Base-by-base conservation (phyloP, 2,797 vertebrate species). In the Epinephelus coioides region DNA sequence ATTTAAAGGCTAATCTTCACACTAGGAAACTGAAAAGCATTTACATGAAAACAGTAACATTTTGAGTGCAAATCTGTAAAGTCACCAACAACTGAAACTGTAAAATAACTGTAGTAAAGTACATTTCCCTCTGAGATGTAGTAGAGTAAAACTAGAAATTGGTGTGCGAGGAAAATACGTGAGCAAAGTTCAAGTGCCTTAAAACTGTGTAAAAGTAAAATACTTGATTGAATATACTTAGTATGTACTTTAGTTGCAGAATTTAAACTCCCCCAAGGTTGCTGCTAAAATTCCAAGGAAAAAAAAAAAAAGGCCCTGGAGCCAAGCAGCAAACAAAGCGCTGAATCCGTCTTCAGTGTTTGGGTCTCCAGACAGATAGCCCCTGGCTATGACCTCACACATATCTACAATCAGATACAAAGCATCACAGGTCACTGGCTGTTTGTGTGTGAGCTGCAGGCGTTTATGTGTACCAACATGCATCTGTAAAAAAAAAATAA, bases 401-500 rank as follows among this genome's bases (percentile, higher is more conserved):
- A n/a, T 5, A 15, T 44, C 60, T 53, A 60, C 14, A 47, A 13
- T 40, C 47, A 38, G 4, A 55, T 62, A 53, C n/a, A 55, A 40
- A 72, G 21, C 50, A 51, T 34, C 60, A 53, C 25, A 73, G 13
- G 21, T 60, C n/a, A 57, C 2, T 38, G n/a, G n/a, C 9, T 21
- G 43, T 25, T 21, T 73, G 66, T 60, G 19, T 51, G 27, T 7
- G n/a, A 30, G 49, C 81, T 67, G 71, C 71, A 67, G 66, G 13
- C 11, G 3, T 53, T 61, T 23, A 34, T 43, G 23, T 21, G 61
- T 46, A 59, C 18, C 10, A 6, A 69, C 64, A 55, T n/a, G 44
- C 34, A 8, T 34, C 14, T 18, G 55, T 5, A 19, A 34, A 13
- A 13, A n/a, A 19, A 15, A 54, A 65, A 21, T 8, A 49, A 60